Base-by-base conservation (phyloP, 2,113 vertebrate species). In the Noctilio leporinus region DNA sequence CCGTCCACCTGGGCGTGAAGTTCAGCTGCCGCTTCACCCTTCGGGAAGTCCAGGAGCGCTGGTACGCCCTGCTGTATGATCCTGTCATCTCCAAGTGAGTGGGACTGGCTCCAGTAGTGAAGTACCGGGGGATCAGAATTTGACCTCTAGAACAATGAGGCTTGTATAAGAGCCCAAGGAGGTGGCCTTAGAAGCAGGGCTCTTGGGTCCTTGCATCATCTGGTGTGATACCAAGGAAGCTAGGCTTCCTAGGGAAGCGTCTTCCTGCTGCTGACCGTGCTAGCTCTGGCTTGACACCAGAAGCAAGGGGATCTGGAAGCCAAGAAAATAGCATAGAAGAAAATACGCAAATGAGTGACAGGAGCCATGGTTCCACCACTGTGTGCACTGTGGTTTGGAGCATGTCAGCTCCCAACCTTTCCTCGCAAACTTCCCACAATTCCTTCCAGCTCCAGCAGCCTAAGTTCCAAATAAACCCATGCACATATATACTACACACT, bases 61-160 rank as follows among this genome's bases (percentile, higher is more conserved):
- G 99, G 99, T 99, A 99, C 0, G 98, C 99, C 59, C 98, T 99
- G 80, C 99, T 99, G 51, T 99, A 99, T 2, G 99, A 99, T 96
- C 99, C 99, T 10, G 98, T 99, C 97, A 99, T 99, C 97, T 99
- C 99, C 92, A 99, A 99, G 99, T 99, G 98, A 99, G 99, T 93
- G 20, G 20, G 26, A 6, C 67, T 69, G 51, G 43, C 62, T 78
- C 57, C 3, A 24, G 35, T n/a, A 45, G n/a, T 6, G 20, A 22
- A 7, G 69, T 62, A 51, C 26, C 73, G 28, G 69, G 45, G 78
- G 55, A 53, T 26, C 47, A 83, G 59, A 65, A 26, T 75, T 76
- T 73, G 85, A 82, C 14, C 7, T 26, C 30, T n/a, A 43, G n/a
- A 67, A 47, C 33, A 3, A 67, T 33, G 51, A 57, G 26, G 64